Conservation (phyloP, 2,113 vertebrate species). For the Phylloscopus trochilus region DNA sequence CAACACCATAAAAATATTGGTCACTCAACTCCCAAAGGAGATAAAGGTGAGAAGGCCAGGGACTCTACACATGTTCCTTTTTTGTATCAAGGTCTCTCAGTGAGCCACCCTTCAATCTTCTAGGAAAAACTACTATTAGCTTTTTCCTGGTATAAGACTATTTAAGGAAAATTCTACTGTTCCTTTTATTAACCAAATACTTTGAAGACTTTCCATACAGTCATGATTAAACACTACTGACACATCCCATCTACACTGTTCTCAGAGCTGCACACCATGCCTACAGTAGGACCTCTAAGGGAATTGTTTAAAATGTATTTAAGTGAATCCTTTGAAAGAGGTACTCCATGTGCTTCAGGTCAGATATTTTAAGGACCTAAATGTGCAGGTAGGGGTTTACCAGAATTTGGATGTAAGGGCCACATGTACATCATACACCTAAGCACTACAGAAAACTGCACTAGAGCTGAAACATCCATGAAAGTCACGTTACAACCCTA, state of each 20-base stretch:
- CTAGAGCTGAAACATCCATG: neutral
- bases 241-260: neutral
- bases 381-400: neutral
- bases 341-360: neutral
- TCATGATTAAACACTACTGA: neutral
- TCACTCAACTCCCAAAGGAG: neutral
- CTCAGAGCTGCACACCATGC: neutral
- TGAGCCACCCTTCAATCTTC: neutral
- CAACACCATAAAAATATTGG: neutral
- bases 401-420: neutral
- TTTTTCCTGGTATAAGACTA: neutral
- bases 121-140: neutral
- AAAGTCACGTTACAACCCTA: neutral
- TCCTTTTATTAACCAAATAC: neutral
- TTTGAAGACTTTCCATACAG: neutral
- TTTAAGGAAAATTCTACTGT: conserved; percentile 1
- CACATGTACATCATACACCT: neutral
- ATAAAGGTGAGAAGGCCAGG: neutral
- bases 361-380: neutral
- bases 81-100: neutral
- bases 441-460: neutral
- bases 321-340: neutral
- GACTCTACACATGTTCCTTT: neutral
- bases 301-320: neutral
- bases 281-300: neutral